Evolutionary conservation across 2,888 invertebrate species (phyloP), one percentile per base, ranked within the genome.

Genomic region (Galeruca laticollis): DNA sequence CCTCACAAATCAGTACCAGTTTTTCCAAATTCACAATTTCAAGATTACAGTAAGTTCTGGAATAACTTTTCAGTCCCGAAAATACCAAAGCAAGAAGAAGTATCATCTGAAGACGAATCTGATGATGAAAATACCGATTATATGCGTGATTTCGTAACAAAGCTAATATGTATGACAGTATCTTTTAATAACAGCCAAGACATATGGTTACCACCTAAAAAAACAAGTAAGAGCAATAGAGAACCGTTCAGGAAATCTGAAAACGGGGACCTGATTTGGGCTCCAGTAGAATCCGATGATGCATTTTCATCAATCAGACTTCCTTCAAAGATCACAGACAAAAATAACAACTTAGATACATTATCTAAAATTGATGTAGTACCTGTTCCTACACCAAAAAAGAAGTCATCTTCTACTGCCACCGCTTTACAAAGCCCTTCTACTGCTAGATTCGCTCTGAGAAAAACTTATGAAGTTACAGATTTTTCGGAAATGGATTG

Each of bases 1-100:
- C n/a, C 2, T n/a, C 6, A 49, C 15, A 13, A 43, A 43, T 26
- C 18, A 13, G 13, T 21, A 26, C 11, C 20, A 26, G 26, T 26
- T 26, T 60, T 40, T 21, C 40, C 60, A 1, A 49, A 6, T 20
- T 11, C 9, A 13, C 31, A 43, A 6, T 61, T 43, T 13, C 11
- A 61, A 10, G 49, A 61, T 4, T 61, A 49, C 15, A 26, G 47
- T n/a, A 61, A 33, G 5, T 61, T 61, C 31, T 61, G 61, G 61
- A 35, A 49, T 33, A 61, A 49, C 3, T 18, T 61, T 18, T 15
- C 49, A 49, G 1, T 2, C 26, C 60, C 47, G 13, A 49, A 61
- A 20, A 18, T 20, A 9, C 2, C 20, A 26, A 61, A 61, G 11
- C 15, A 61, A 61, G 31, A 15, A 49, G 49, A 49, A 49, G 2